Conservation (phyloP, 2,888 invertebrate genomes). For the Nemoura dubitans region DNA sequence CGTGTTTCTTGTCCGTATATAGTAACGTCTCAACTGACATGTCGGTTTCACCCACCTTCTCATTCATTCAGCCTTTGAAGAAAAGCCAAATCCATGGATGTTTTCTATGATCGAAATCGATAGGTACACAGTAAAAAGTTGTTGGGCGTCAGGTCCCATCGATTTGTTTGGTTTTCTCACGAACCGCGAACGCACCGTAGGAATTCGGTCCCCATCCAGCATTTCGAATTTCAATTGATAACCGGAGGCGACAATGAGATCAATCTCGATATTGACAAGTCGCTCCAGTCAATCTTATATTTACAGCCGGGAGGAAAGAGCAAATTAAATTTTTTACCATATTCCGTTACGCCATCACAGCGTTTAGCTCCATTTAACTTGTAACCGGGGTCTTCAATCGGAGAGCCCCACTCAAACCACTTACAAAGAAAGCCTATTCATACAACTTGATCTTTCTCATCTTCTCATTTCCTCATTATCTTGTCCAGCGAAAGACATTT, state of each 20-base stretch:
- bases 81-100: background rate
- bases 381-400: background rate
- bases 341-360: background rate
- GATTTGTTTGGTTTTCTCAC: background rate
- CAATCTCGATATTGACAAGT: background rate
- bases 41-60: background rate
- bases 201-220: background rate
- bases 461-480: constrained; percentile 34
- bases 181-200: background rate
- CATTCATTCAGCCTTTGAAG: background rate
- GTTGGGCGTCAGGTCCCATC: background rate
- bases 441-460: background rate
- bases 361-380: background rate
- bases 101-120: too few species aligned
- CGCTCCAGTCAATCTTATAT: background rate
- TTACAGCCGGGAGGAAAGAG: background rate
- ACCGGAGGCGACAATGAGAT: background rate
- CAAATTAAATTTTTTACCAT: background rate
- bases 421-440: background rate
- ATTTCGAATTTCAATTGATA: background rate
- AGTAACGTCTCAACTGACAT: background rate
- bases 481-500: background rate
- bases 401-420: background rate
- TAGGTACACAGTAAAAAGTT: too few species aligned
- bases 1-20: background rate